Evolutionary conservation across 2,797 vertebrate genomes (phyloP).

Genomic region (Australoheros facetus): DNA sequence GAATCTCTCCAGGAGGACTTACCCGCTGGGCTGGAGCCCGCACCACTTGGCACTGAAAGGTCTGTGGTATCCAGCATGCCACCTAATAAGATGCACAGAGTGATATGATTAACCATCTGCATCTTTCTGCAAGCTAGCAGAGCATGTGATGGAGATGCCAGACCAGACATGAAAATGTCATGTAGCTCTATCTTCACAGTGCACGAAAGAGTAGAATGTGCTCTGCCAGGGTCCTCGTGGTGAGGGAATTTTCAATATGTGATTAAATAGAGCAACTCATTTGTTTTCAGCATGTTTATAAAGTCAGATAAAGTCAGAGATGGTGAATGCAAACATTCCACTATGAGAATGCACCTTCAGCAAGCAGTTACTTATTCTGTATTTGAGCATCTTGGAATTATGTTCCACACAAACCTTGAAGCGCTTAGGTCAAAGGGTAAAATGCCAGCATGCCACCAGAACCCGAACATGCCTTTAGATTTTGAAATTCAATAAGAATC

Average conservation of each 20-base stretch:
- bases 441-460: slow-evolving; percentile 1
- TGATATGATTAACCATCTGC: slow-evolving; percentile 80
- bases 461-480: background rate
- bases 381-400: background rate
- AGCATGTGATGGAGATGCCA: slow-evolving; percentile 65
- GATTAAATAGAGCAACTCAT: slow-evolving; percentile 34
- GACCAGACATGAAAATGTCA: slow-evolving; percentile 68
- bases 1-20: slow-evolving; percentile 78
- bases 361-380: slow-evolving; percentile 12
- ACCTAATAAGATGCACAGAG: slow-evolving; percentile 85
- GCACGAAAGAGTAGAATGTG: slow-evolving; percentile 30
- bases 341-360: slow-evolving; percentile 6
- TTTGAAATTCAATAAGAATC: background rate
- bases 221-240: slow-evolving; percentile 25
- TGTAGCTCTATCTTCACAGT: slow-evolving; percentile 52
- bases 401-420: background rate
- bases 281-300: slow-evolving; percentile 12
- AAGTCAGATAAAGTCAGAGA: slow-evolving; percentile 19
- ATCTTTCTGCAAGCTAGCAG: slow-evolving; percentile 66
- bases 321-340: slow-evolving; percentile 8
- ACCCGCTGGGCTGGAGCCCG: slow-evolving; percentile 90
- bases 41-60: slow-evolving; percentile 91
- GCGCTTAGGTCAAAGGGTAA: slow-evolving; percentile 13
- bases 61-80: slow-evolving; percentile 88
- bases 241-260: slow-evolving; percentile 24